Evolutionary conservation across 2,888 invertebrate genomes (phyloP).

Genomic region (Schizotus pectinicornis): DNA sequence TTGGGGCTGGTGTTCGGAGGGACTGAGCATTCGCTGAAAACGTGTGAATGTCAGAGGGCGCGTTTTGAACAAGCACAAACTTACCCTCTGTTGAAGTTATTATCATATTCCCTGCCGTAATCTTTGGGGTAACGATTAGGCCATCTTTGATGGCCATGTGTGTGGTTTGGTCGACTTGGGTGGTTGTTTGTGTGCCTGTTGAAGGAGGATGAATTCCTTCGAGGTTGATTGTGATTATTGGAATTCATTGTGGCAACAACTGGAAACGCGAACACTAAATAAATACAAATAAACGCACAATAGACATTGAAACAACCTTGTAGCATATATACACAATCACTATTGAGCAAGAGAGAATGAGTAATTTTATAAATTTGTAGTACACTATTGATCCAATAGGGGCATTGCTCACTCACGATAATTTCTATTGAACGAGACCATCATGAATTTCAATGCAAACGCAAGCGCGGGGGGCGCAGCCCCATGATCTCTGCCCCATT

Average conservation of each 20-base stretch:
- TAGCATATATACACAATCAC: conserved; percentile 43
- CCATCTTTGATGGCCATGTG: conserved; percentile 56
- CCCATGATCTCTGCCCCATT: conserved; percentile 28
- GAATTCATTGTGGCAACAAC: conserved; percentile 52
- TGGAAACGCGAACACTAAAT: conserved; percentile 20
- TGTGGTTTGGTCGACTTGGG: conserved; percentile 52
- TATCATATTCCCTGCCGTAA: conserved; percentile 57
- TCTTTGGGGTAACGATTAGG: conserved; percentile 57
- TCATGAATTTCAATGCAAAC: neutral
- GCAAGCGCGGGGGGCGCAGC: conserved; percentile 17
- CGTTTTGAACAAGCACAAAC: conserved; percentile 14
- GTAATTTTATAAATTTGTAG: conserved; percentile 52
- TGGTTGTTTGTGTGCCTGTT: conserved; percentile 55
- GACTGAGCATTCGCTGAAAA: conserved; percentile 54
- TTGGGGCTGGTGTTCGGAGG: conserved; percentile 55
- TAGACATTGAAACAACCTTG: conserved; percentile 43
- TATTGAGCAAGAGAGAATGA: conserved; percentile 52
- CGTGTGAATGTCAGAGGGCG: neutral
- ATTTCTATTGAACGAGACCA: conserved; percentile 15
- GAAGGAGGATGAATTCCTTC: conserved; percentile 55
- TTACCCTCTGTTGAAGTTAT: conserved; percentile 56
- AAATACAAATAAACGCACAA: conserved; percentile 21
- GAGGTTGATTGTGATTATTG: conserved; percentile 56
- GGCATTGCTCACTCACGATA: conserved; percentile 46
- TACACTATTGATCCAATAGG: conserved; percentile 55